phyloP scores from a whole-genome alignment of 2,888 invertebrate species.

The Epinotia nisella region DNA sequence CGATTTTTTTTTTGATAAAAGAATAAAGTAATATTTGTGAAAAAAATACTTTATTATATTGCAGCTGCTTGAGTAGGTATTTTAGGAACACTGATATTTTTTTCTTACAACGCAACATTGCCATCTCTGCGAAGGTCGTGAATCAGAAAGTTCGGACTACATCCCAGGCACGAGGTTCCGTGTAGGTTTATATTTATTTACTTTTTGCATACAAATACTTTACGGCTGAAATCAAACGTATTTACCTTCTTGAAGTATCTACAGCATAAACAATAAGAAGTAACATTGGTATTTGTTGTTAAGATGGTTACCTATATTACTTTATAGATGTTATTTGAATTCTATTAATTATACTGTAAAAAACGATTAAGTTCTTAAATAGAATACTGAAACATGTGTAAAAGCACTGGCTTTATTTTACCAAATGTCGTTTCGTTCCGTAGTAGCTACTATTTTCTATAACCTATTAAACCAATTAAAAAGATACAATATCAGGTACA shows the following conservation, averaged over 20 bases:
- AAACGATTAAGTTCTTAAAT: too few relatives aligned
- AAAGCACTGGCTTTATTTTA: too few relatives aligned
- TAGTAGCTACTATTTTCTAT: too few relatives aligned
- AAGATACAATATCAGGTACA: too few relatives aligned
- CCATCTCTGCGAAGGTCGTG: constrained; percentile 7
- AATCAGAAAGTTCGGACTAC: constrained; percentile 40
- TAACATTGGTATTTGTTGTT: neutral
- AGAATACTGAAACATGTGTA: too few relatives aligned
- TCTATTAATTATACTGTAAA: too few relatives aligned
- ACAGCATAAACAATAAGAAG: neutral
- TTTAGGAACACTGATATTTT: constrained; percentile 9
- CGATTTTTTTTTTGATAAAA: neutral
- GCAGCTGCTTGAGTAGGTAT: neutral
- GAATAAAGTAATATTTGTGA: neutral
- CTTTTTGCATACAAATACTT: constrained; percentile 42
- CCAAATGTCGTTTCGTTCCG: too few relatives aligned
- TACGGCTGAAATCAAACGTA: constrained; percentile 26
- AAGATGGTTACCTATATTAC: too few relatives aligned
- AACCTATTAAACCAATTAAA: too few relatives aligned
- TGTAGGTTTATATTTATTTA: constrained; percentile 41
- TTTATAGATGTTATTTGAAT: too few relatives aligned
- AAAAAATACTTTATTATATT: neutral
- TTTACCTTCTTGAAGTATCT: constrained; percentile 1
- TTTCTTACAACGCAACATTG: constrained; percentile 15
- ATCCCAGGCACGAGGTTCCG: constrained; percentile 40